phyloP scores from a whole-genome alignment of 2,888 invertebrate genomes.

The Agrypnus murinus region DNA sequence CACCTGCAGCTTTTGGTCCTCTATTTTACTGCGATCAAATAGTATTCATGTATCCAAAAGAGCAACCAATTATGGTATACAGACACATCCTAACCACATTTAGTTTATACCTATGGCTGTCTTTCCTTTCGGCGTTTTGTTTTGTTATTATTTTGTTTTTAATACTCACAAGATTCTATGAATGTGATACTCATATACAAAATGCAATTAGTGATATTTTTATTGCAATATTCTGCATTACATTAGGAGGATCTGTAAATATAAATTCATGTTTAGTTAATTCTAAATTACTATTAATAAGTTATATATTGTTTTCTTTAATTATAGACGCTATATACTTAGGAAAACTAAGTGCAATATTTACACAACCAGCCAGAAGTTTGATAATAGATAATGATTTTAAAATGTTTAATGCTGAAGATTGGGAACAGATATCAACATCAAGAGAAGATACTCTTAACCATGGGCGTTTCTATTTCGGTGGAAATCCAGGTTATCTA shows the following conservation, averaged over 20 bases:
- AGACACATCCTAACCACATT: conserved; percentile 53
- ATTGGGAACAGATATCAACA: not conserved
- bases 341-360: conserved; percentile 56
- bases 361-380: conserved; percentile 33
- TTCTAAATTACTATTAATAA: conserved; percentile 50
- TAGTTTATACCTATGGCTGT: not conserved
- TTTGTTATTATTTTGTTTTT: conserved; percentile 33
- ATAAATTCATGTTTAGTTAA: not conserved
- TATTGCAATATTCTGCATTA: not conserved
- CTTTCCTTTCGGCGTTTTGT: conserved; percentile 33
- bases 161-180: too few species aligned
- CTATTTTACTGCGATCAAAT: not conserved
- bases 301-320: conserved; percentile 51
- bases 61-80: conserved; percentile 46
- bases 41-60: conserved; percentile 35
- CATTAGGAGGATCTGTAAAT: not conserved
- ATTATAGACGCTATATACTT: conserved; percentile 54
- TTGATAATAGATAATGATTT: not conserved
- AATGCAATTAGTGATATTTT: conserved; percentile 32
- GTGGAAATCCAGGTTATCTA: not conserved
- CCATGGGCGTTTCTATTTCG: not conserved
- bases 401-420: not conserved
- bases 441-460: not conserved
- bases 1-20: conserved; percentile 52
- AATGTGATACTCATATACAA: too few species aligned